Conservation (phyloP, 1,140 invertebrate species). For the Prorops nasuta region DNA sequence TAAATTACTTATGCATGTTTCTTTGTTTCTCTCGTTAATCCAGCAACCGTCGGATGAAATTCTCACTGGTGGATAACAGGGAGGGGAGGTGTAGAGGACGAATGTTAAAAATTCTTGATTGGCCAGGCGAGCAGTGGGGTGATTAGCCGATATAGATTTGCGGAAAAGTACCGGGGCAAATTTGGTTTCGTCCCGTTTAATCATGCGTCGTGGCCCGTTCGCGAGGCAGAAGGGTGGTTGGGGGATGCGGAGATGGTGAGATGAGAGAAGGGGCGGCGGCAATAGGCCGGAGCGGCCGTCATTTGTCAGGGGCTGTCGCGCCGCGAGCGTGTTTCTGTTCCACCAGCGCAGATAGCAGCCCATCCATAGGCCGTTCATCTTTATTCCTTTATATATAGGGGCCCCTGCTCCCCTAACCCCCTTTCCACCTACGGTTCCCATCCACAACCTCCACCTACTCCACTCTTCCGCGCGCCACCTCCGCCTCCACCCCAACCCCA, state of each 20-base stretch:
- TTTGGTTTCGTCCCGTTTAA: slow-evolving; percentile 52
- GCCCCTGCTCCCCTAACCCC: slow-evolving; percentile 23
- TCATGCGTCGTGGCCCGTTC: slow-evolving; percentile 40
- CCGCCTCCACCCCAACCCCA: slow-evolving; percentile 9
- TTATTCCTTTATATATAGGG: slow-evolving; percentile 51
- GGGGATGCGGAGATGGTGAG: slow-evolving; percentile 17
- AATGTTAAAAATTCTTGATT: no score
- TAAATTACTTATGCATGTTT: no score
- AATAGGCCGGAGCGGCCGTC: slow-evolving; percentile 45
- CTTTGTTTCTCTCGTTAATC: no score
- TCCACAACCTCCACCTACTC: slow-evolving; percentile 3
- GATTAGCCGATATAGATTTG: slow-evolving; percentile 1
- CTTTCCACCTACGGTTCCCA: slow-evolving; percentile 7
- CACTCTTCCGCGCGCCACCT: not conserved
- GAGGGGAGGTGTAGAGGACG: no score
- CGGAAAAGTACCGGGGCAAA: slow-evolving; percentile 44
- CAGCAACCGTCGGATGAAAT: no score
- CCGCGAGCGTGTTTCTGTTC: slow-evolving; percentile 56
- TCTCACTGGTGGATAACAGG: no score
- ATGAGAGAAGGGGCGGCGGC: slow-evolving; percentile 26
- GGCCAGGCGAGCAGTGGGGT: no score
- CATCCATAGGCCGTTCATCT: slow-evolving; percentile 56
- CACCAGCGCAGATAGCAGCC: slow-evolving; percentile 54
- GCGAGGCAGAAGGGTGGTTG: slow-evolving; percentile 34
- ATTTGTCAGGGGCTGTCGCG: slow-evolving; percentile 58